A percentile compares a stretch with the other conserved stretches of the same genome.
These are phyloP conservation scores for Cephalophus harveyi DNA, from an alignment of 2,113 vertebrate species.

Conservation along the genomic window DNA sequence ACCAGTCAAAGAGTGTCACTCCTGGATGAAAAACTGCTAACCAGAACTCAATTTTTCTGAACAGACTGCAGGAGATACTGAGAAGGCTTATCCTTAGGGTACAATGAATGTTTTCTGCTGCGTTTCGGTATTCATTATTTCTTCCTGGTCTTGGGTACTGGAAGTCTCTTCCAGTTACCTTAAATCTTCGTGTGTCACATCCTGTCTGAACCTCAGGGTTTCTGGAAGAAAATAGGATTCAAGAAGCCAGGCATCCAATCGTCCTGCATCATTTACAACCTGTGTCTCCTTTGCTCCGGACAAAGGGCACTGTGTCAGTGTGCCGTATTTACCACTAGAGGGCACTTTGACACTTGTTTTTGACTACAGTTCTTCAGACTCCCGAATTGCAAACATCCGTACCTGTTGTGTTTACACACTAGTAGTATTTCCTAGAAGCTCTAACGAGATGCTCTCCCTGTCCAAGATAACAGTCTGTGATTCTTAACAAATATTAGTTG, in stretches of 20 bases:
- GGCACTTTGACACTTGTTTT: slow-evolving; percentile 63
- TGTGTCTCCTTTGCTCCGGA: background rate
- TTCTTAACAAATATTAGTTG: background rate
- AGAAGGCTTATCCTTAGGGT: background rate
- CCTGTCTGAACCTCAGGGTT: background rate
- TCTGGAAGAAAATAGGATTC: slow-evolving; percentile 15
- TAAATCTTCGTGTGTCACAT: background rate
- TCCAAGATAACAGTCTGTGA: background rate
- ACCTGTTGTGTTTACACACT: too few species aligned
- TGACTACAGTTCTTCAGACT: background rate
- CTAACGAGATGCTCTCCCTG: background rate
- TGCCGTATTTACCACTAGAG: slow-evolving; percentile 58
- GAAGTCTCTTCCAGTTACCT: slow-evolving; percentile 35
- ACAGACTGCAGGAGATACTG: background rate
- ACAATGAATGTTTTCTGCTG: background rate
- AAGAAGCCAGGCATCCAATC: background rate
- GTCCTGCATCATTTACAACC: background rate
- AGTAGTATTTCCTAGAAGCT: background rate
- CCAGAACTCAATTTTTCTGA: slow-evolving; percentile 7
- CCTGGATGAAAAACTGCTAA: background rate
- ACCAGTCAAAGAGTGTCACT: slow-evolving; percentile 14
- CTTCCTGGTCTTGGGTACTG: background rate
- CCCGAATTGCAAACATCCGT: background rate
- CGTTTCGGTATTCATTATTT: background rate
- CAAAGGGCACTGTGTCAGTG: background rate